Evolutionary conservation across 2,113 vertebrate genomes (phyloP).

Genomic region (Marmota monax): DNA sequence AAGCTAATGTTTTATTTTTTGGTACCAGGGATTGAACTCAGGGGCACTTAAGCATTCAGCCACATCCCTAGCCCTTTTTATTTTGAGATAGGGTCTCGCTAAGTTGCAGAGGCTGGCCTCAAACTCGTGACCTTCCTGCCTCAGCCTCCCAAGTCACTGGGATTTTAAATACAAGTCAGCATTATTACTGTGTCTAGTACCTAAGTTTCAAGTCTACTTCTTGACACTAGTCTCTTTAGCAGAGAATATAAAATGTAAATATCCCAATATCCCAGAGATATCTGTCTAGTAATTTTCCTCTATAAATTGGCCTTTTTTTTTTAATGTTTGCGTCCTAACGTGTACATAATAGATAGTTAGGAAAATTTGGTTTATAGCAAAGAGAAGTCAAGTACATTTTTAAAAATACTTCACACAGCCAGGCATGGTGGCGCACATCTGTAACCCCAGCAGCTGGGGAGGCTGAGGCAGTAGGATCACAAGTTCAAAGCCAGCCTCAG

Average conservation of each 20-base stretch:
- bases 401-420: not conserved
- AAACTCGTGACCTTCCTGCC: no score
- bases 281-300: constrained; percentile 47
- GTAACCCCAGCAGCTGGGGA: no score
- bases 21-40: no score
- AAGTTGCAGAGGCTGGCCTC: no score
- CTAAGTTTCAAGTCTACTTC: constrained; percentile 9
- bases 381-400: constrained; percentile 31
- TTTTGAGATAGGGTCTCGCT: no score
- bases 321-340: not conserved
- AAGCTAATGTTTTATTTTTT: not conserved
- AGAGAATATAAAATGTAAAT: constrained; percentile 39
- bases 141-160: no score
- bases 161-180: constrained; percentile 14
- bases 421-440: no score
- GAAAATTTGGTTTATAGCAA: constrained; percentile 58
- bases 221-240: not conserved
- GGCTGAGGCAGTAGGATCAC: no score
- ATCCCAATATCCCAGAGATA: constrained; percentile 57
- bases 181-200: constrained; percentile 38
- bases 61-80: no score
- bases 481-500: no score
- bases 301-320: constrained; percentile 39
- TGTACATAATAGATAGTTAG: not conserved
- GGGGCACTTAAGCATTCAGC: no score